phyloP scores from a whole-genome alignment of 2,888 invertebrate genomes.

The Parnassius mnemosyne region DNA sequence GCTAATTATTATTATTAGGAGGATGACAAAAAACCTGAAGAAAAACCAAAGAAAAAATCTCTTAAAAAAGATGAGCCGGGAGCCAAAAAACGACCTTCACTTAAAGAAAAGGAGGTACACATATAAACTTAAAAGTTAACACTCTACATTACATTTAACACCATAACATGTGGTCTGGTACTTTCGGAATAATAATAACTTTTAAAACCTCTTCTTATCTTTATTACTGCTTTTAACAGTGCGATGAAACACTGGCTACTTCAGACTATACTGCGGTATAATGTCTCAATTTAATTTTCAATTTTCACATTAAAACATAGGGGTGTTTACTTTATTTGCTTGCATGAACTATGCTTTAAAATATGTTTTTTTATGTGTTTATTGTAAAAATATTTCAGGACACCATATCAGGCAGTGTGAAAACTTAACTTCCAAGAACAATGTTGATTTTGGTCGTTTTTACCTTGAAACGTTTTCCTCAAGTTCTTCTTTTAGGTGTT shows the following conservation, averaged over 20 bases:
- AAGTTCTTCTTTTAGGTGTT: too few species aligned
- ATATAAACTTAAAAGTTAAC: constrained; percentile 24
- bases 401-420: too few species aligned
- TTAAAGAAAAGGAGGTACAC: constrained; percentile 73
- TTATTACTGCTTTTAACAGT: background rate
- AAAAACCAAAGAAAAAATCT: constrained; percentile 67
- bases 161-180: constrained; percentile 35
- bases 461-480: too few species aligned
- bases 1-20: constrained; percentile 49
- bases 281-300: background rate
- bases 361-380: too few species aligned
- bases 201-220: background rate
- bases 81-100: constrained; percentile 67
- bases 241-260: background rate
- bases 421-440: too few species aligned
- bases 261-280: background rate
- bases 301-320: background rate
- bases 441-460: too few species aligned
- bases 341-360: too few species aligned
- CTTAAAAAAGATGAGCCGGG: constrained; percentile 63
- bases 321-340: background rate
- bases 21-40: constrained; percentile 70
- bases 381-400: too few species aligned
- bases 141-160: constrained; percentile 36
- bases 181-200: background rate